Evolutionary conservation across 2,113 vertebrate species (phyloP).

Genomic region (Piaya cayana): DNA sequence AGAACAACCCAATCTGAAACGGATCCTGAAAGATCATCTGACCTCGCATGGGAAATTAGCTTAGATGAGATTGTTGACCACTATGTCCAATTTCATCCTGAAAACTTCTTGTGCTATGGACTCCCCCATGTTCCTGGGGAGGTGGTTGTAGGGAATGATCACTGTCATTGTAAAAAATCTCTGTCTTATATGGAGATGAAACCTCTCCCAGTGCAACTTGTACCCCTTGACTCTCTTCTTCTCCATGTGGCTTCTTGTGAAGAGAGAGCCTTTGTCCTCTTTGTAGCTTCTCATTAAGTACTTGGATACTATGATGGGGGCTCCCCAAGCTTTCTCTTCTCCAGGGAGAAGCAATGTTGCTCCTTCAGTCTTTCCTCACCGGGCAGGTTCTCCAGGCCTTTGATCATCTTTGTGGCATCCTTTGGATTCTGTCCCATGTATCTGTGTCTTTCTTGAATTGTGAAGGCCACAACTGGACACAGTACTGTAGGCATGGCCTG

Average conservation of each 20-base stretch:
- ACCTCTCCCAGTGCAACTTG: neutral
- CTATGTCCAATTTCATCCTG: neutral
- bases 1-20: neutral
- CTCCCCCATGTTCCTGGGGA: neutral
- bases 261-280: neutral
- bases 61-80: neutral
- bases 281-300: neutral
- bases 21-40: neutral
- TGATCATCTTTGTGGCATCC: neutral
- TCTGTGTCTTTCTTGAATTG: neutral
- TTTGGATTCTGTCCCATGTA: neutral
- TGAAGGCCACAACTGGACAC: neutral
- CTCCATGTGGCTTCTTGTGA: neutral
- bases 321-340: neutral
- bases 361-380: neutral
- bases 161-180: neutral
- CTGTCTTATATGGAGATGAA: neutral
- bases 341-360: neutral
- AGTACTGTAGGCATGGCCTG: neutral
- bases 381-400: neutral
- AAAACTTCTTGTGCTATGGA: neutral
- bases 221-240: neutral
- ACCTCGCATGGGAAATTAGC: neutral
- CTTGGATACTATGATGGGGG: neutral
- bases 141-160: neutral